Evolutionary conservation across 2,113 vertebrate genomes (phyloP).

Genomic region (Elanoides forficatus): DNA sequence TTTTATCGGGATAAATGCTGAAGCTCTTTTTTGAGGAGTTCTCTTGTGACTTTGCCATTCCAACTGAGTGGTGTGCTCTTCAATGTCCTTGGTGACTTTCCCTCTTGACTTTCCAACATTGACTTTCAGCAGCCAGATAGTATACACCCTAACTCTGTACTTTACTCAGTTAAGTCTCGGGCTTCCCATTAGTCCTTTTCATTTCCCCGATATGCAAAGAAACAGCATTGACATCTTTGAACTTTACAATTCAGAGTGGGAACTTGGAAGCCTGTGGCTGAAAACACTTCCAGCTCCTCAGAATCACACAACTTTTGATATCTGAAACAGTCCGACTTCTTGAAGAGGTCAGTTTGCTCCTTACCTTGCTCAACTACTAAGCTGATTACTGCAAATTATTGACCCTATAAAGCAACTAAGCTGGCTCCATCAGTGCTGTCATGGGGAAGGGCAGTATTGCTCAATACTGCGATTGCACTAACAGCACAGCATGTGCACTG

Average conservation of each 20-base stretch:
- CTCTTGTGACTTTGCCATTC: conserved; percentile 18
- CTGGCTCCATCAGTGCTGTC: neutral
- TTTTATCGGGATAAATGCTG: neutral
- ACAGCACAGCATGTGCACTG: neutral
- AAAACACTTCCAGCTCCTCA: neutral
- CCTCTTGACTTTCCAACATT: neutral
- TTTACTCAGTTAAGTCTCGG: neutral
- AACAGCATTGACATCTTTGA: neutral
- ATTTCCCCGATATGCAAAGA: neutral
- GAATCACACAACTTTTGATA: neutral
- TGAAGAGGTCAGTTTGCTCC: neutral
- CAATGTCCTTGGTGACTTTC: neutral
- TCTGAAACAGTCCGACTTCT: neutral
- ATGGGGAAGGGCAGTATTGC: neutral
- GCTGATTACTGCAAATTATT: neutral
- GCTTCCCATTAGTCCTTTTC: neutral
- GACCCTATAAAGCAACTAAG: neutral
- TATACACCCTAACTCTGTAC: neutral
- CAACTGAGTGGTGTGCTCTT: neutral
- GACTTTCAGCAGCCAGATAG: neutral
- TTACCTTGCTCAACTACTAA: neutral
- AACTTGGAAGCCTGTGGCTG: neutral
- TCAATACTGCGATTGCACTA: neutral
- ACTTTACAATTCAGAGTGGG: neutral
- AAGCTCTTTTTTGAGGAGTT: neutral